Percentiles rank a stretch among this genome's conserved stretches.
Conservation (phyloP, 2,888 invertebrate genomes). For the Myopa testacea region DNA sequence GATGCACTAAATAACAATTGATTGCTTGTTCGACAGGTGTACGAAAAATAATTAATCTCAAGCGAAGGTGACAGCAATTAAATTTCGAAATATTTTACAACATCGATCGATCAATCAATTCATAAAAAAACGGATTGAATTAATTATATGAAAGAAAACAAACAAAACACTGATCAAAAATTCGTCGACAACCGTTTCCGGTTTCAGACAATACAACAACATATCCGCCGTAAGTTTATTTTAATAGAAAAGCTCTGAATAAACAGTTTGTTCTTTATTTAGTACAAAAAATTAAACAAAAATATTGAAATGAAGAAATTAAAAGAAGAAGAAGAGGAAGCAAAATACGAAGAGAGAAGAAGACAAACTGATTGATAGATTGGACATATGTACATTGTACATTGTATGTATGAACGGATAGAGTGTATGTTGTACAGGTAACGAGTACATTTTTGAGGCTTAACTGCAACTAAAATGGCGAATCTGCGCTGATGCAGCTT, state of each 20-base stretch:
- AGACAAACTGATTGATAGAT: background rate
- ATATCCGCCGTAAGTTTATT: no score
- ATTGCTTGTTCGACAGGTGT: conserved; percentile 11
- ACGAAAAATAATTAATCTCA: background rate
- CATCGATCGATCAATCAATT: background rate
- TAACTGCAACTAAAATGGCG: no score
- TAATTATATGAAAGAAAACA: conserved; percentile 12
- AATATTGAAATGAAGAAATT: no score
- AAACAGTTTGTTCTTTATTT: no score
- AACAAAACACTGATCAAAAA: background rate
- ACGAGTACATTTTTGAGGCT: no score
- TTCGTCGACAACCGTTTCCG: background rate
- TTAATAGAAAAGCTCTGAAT: background rate
- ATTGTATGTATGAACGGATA: no score
- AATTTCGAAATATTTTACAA: background rate
- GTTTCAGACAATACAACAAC: background rate
- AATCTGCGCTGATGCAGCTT: no score
- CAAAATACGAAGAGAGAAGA: no score
- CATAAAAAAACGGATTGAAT: background rate
- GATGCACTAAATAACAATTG: background rate
- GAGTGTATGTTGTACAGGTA: no score
- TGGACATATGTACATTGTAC: no score
- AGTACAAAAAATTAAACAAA: no score
- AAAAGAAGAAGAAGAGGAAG: no score
- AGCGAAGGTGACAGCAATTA: conserved; percentile 23